These are phyloP conservation scores for Saturnia pavonia DNA, from an alignment of 2,888 invertebrate species.

Conservation along the genomic window DNA sequence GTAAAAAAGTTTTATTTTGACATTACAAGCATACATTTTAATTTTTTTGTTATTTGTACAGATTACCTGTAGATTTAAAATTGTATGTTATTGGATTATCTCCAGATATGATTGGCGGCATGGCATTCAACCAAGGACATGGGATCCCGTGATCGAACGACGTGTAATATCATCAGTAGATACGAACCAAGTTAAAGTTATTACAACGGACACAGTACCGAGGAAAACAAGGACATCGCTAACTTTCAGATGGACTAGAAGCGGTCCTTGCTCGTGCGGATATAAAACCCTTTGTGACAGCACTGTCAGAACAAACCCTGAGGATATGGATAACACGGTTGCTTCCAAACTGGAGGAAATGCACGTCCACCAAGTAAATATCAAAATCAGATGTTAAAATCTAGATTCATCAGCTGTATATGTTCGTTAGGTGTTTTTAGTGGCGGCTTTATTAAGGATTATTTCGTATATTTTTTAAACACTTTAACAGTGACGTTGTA, in stretches of 20 bases:
- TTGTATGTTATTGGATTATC: neutral
- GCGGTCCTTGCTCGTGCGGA: slow-evolving; percentile 83
- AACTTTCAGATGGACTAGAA: slow-evolving; percentile 88
- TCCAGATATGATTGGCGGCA: slow-evolving; percentile 91
- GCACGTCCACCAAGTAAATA: slow-evolving; percentile 87
- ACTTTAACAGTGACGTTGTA: no score
- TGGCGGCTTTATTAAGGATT: no score
- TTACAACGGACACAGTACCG: slow-evolving; percentile 50
- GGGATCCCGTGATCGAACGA: slow-evolving; percentile 83
- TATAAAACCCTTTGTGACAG: slow-evolving; percentile 87
- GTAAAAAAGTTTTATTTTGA: no score
- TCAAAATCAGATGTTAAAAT: no score
- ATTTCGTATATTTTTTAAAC: no score
- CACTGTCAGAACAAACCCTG: slow-evolving; percentile 26
- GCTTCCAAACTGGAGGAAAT: slow-evolving; percentile 86
- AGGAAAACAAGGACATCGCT: slow-evolving; percentile 86
- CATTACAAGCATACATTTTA: no score
- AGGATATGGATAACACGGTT: slow-evolving; percentile 63
- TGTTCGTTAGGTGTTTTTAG: no score
- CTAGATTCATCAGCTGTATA: no score
- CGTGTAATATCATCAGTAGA: slow-evolving; percentile 57
- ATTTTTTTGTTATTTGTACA: no score
- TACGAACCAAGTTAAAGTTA: slow-evolving; percentile 40
- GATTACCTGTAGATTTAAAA: no score
- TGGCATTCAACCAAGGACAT: slow-evolving; percentile 92